Evolutionary conservation across 2,797 vertebrate genomes (phyloP), one percentile per base, ranked within the genome.

Genomic region (Anguilla obscura): DNA sequence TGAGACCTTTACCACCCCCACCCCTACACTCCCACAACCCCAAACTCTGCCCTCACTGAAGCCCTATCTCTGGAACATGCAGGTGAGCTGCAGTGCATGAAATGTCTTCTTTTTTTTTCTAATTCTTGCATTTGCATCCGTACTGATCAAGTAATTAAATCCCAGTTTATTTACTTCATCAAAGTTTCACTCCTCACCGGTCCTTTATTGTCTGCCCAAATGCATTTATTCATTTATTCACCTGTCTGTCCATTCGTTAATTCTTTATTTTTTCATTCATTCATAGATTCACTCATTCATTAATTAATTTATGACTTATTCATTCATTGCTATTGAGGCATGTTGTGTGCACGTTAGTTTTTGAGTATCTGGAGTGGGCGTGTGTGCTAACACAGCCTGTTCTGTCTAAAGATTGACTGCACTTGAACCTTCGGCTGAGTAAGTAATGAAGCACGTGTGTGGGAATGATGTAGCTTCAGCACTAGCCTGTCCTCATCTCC

Each of bases 331-430:
- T 69, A n/a, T 69, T 21, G 7, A 60, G n/a, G 60, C 69, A 36
- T 21, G 16, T 79, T n/a, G 74, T 7, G n/a, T 40, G 74, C 27
- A 30, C 45, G 74, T 79, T 45, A 18, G 27, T 30, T 69, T 66
- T 30, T 36, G 30, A 36, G 69, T 74, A 74, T 30, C 1, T 36
- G 27, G 3, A 33, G 30, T 33, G 71, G 27, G 71, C 71, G 5
- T 76, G 71, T 76, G 71, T 76, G 71, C 9, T 79, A 79, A 79
- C 18, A 18, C 74, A 79, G 88, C 89, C 92, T 90, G 88, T 94
- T 94, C 88, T 92, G 86, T 91, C 90, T 93, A 79, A 94, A 94
- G 95, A 93, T 66, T 88, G 71, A 89, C 54, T 90, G 93, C 90
- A 85, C 66, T 90, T 83, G 91, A 90, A 87, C 90, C 85, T 80